phyloP scores from a whole-genome alignment of 2,797 vertebrate genomes.

The Myotis vivesi region DNA sequence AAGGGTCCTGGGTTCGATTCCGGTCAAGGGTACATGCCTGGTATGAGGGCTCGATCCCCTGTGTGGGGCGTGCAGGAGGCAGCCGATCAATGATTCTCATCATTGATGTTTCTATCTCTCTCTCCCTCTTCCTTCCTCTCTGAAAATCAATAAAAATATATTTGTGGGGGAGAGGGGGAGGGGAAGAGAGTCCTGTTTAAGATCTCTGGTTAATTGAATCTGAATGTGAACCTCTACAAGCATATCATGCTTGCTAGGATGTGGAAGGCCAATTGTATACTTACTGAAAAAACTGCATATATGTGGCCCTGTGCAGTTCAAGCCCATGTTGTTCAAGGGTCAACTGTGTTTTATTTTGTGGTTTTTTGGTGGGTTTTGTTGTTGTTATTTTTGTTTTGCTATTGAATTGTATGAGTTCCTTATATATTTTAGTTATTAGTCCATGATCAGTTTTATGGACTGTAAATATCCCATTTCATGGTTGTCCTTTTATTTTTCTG shows the following conservation, averaged over 20 bases:
- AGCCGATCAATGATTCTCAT: too few relatives aligned
- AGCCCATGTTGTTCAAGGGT: neutral
- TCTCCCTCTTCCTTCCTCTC: too few relatives aligned
- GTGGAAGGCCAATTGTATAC: neutral
- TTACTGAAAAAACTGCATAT: neutral
- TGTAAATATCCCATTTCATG: neutral
- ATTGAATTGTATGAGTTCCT: neutral
- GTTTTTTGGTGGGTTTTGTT: too few relatives aligned
- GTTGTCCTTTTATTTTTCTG: neutral
- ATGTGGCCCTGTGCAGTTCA: neutral
- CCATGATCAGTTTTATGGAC: neutral
- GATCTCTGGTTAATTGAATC: neutral
- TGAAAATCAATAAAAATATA: too few relatives aligned
- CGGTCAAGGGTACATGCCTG: too few relatives aligned
- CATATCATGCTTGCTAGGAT: neutral
- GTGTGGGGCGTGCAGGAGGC: too few relatives aligned
- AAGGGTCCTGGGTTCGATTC: too few relatives aligned
- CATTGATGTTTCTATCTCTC: too few relatives aligned
- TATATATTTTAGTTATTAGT: neutral
- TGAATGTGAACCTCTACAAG: neutral
- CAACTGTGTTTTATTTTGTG: too few relatives aligned
- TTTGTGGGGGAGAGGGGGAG: too few relatives aligned
- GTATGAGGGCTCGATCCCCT: too few relatives aligned
- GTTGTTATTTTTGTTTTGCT: neutral
- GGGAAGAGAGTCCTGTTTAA: too few relatives aligned